These are phyloP conservation scores for Caenorhabditis drosophilae DNA, from an alignment of 2,888 invertebrate species.

Conservation along the genomic window DNA sequence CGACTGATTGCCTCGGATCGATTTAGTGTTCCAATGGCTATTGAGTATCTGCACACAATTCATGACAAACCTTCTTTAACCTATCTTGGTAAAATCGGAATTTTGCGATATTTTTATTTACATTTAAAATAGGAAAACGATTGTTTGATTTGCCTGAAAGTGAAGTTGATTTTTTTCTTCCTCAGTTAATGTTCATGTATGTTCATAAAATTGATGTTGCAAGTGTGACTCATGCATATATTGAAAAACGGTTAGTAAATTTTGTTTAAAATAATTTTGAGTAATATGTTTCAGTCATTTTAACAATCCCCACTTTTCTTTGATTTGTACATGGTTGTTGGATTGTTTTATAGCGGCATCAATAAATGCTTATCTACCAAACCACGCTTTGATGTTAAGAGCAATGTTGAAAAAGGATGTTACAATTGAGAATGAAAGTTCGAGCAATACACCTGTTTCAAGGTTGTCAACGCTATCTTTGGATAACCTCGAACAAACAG, in stretches of 20 bases:
- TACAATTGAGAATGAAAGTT: background rate
- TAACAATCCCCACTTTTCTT: slow-evolving; percentile 92
- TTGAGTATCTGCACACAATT: slow-evolving; percentile 95
- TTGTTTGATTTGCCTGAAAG: slow-evolving; percentile 90
- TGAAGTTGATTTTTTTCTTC: slow-evolving; percentile 96
- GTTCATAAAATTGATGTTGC: slow-evolving; percentile 97
- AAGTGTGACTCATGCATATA: slow-evolving; percentile 85
- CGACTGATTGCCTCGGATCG: slow-evolving; percentile 94
- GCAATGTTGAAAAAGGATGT: slow-evolving; percentile 5
- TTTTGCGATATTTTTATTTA: background rate
- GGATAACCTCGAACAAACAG: slow-evolving; percentile 17
- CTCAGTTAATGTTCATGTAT: slow-evolving; percentile 96
- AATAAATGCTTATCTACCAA: background rate
- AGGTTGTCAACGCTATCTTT: slow-evolving; percentile 17
- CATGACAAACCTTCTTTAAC: slow-evolving; percentile 97
- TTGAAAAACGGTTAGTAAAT: slow-evolving; percentile 79
- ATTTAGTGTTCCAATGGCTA: slow-evolving; percentile 97
- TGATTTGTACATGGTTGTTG: slow-evolving; percentile 93
- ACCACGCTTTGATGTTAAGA: slow-evolving; percentile 30
- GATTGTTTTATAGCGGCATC: slow-evolving; percentile 88
- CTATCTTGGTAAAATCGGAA: slow-evolving; percentile 88
- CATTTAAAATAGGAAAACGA: slow-evolving; percentile 80
- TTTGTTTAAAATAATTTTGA: no score
- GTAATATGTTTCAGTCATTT: slow-evolving; percentile 73
- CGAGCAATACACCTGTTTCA: background rate